phyloP scores from a whole-genome alignment of 2,113 vertebrate genomes.

The Neomonachus schauinslandi region DNA sequence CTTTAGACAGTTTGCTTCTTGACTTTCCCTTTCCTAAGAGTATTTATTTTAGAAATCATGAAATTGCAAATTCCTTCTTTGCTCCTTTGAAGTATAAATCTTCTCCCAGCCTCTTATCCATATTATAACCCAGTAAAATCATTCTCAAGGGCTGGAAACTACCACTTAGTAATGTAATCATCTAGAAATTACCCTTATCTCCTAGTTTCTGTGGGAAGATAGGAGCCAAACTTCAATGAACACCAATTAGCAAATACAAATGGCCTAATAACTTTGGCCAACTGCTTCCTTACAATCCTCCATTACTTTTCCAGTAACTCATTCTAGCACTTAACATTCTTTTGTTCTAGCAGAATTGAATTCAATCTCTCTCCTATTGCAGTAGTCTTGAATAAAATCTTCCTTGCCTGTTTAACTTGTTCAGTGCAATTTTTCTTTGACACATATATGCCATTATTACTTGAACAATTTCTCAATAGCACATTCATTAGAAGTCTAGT shows the following conservation, averaged over 20 bases:
- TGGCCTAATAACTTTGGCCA: background rate
- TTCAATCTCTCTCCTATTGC: background rate
- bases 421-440: background rate
- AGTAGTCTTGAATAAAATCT: background rate
- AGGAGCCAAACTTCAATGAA: background rate
- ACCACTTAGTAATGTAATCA: background rate
- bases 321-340: background rate
- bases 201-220: background rate
- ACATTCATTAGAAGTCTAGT: background rate
- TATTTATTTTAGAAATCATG: background rate
- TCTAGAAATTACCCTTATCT: background rate
- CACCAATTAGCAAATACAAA: background rate
- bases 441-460: background rate
- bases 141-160: background rate
- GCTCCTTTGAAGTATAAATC: background rate
- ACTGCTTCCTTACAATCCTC: no score
- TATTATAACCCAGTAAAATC: background rate
- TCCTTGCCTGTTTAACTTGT: background rate
- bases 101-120: background rate
- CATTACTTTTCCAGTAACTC: background rate
- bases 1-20: background rate
- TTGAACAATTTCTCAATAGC: background rate
- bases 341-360: background rate
- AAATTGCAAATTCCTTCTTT: background rate
- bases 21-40: background rate